Conservation (phyloP, 2,888 invertebrate genomes). For the Dasysyrphus tricinctus region DNA sequence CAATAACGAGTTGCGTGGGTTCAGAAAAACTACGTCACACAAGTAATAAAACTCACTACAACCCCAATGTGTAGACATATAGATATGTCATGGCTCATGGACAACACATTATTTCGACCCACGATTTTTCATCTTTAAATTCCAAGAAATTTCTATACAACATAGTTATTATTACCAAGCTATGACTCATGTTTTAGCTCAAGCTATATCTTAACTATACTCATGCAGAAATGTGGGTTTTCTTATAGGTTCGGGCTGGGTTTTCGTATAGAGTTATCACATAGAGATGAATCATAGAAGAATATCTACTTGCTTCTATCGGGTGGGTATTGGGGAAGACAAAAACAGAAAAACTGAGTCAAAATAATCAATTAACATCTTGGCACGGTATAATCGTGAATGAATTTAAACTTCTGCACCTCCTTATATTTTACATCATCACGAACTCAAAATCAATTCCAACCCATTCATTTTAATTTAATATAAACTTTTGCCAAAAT, state of each 20-base stretch:
- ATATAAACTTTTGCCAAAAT: constrained; percentile 64
- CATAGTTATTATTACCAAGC: constrained; percentile 22
- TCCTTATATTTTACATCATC: constrained; percentile 35
- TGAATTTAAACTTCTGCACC: constrained; percentile 49
- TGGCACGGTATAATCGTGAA: constrained; percentile 60
- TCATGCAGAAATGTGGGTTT: constrained; percentile 9
- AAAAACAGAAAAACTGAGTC: not conserved
- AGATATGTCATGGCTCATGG: constrained; percentile 33
- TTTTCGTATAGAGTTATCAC: constrained; percentile 11
- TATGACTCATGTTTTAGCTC: constrained; percentile 52
- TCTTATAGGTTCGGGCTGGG: too few relatives aligned
- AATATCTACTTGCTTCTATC: not conserved
- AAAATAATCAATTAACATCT: constrained; percentile 65
- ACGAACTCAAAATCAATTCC: constrained; percentile 36
- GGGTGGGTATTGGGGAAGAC: not conserved
- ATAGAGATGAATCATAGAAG: constrained; percentile 56
- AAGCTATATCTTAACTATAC: not conserved
- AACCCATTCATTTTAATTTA: constrained; percentile 61
- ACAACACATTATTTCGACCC: constrained; percentile 57
- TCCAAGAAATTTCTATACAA: constrained; percentile 50
- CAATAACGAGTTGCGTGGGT: not conserved
- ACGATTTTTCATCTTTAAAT: constrained; percentile 53
- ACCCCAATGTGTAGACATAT: not conserved
- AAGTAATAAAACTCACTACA: not conserved
- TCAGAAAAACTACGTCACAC: constrained; percentile 4